Percentiles rank a stretch among this genome's conserved stretches.
Evolutionary conservation across 2,797 vertebrate species (phyloP).

Genomic region (Brachyalestes nurse): DNA sequence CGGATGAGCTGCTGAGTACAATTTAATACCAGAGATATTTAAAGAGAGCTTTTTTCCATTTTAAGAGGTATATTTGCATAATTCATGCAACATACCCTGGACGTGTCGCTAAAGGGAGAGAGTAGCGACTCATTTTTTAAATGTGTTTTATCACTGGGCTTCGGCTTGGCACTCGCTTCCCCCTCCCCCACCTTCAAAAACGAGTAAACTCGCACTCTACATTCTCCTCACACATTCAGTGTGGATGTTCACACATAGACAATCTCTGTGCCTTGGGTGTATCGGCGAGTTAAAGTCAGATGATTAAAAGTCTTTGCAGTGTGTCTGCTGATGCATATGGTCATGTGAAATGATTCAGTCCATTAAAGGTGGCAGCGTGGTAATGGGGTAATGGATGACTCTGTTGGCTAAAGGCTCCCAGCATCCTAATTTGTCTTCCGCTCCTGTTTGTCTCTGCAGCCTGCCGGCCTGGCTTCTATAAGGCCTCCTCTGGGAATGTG

Average conservation of each 20-base stretch:
- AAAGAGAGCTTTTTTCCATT: constrained; percentile 74
- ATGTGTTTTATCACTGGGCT: constrained; percentile 45
- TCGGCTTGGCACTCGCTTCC: constrained; percentile 1
- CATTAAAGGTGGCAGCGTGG: constrained; percentile 53
- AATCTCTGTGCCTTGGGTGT: constrained; percentile 32
- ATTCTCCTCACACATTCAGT: constrained; percentile 17
- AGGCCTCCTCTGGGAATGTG: constrained; percentile 85
- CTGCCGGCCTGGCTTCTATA: constrained; percentile 95
- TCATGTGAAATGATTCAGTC: constrained; percentile 53
- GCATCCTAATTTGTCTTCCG: constrained; percentile 61
- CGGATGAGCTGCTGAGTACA: constrained; percentile 76
- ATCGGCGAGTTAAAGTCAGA: constrained; percentile 35
- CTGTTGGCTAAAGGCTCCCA: constrained; percentile 51
- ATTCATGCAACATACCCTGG: constrained; percentile 73
- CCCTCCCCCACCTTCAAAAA: constrained; percentile 9
- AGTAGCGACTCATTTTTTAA: constrained; percentile 54
- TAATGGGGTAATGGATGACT: constrained; percentile 57
- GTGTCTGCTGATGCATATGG: constrained; percentile 50
- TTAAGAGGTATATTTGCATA: constrained; percentile 77
- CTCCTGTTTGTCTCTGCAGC: constrained; percentile 76
- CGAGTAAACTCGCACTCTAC: constrained; percentile 18
- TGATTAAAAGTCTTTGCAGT: constrained; percentile 48
- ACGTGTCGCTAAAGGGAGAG: constrained; percentile 63
- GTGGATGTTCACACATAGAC: constrained; percentile 5
- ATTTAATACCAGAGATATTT: constrained; percentile 76